A percentile compares a stretch with the other conserved stretches of the same genome.
phyloP scores from a whole-genome alignment of 2,797 vertebrate genomes.

The Darevskia nairensis region DNA sequence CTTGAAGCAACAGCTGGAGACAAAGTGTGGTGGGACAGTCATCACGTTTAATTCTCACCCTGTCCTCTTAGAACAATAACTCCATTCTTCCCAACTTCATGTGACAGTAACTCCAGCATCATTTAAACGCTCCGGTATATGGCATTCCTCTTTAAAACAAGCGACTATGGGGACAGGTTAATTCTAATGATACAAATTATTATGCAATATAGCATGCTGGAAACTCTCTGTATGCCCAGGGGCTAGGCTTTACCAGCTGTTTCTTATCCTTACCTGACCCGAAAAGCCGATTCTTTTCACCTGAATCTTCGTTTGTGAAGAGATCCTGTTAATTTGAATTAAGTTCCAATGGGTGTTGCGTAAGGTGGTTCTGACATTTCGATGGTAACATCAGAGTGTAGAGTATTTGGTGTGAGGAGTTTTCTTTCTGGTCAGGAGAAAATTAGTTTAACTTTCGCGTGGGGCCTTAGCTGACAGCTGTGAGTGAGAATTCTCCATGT shows the following conservation, averaged over 20 bases:
- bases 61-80: background rate
- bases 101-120: background rate
- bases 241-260: background rate
- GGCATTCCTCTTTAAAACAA: background rate
- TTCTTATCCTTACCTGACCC: background rate
- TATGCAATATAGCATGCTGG: background rate
- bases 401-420: no score
- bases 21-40: background rate
- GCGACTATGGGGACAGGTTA: background rate
- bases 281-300: no score
- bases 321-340: no score
- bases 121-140: background rate
- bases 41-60: background rate
- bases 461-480: no score
- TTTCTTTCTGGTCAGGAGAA: no score
- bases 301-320: no score
- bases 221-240: background rate
- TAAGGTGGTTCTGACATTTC: no score
- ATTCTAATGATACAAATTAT: slow-evolving; percentile 10
- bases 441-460: no score
- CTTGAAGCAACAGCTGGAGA: background rate
- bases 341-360: no score
- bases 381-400: no score
- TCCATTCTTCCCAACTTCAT: background rate
- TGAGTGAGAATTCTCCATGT: no score